Evolutionary conservation across 2,113 vertebrate genomes (phyloP).

Genomic region (zebrafish (Danio rerio)): GRCz12tu NC_133177.1:40238501-40239000

Average conservation of each 20-base stretch:
- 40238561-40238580: constrained; percentile 64
- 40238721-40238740: constrained; percentile 92
- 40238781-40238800: constrained; percentile 97
- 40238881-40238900: constrained; percentile 75
- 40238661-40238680: constrained; percentile 77
- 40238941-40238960: constrained; percentile 81
- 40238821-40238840: constrained; percentile 74
- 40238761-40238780: constrained; percentile 99
- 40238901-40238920: constrained; percentile 53
- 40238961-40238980: constrained; percentile 64
- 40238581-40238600: constrained; percentile 66
- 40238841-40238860: constrained; percentile 84
- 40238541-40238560: constrained; percentile 88
- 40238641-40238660: constrained; percentile 88
- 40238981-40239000: constrained; percentile 56
- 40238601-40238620: constrained; percentile 88
- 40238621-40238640: constrained; percentile 94
- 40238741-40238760: constrained; percentile 99
- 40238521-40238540: constrained; percentile 98
- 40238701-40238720: constrained; percentile 97
- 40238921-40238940: constrained; percentile 66
- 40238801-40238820: constrained; percentile 84
- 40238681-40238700: constrained; percentile 81
- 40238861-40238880: constrained; percentile 38
- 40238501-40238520: constrained; percentile 98